phyloP scores from a whole-genome alignment of 1,140 invertebrate genomes.

The Macrocentrus cingulum region DNA sequence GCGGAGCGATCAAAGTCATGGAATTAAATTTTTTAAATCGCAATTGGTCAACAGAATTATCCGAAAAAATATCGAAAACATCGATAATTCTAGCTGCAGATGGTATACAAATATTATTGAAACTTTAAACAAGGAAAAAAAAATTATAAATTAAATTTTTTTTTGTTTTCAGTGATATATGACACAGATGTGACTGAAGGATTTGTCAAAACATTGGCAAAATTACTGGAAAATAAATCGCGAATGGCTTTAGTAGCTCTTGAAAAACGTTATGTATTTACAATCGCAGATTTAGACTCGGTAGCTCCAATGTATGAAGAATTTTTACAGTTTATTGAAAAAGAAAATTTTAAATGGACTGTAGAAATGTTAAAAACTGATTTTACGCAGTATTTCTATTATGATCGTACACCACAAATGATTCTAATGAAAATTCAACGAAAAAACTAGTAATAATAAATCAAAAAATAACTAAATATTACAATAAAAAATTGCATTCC shows the following conservation, averaged over 20 bases:
- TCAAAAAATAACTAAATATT: neutral
- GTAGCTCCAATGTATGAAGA: constrained; percentile 84
- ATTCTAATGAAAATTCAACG: constrained; percentile 71
- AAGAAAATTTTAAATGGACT: constrained; percentile 59
- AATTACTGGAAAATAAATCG: constrained; percentile 64
- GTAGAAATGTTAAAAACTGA: constrained; percentile 68
- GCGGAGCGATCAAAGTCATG: constrained; percentile 59
- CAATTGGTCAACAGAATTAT: constrained; percentile 62
- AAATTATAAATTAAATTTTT: constrained; percentile 10
- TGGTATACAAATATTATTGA: constrained; percentile 60
- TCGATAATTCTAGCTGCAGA: constrained; percentile 75
- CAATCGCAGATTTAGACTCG: constrained; percentile 74
- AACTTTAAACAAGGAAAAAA: neutral
- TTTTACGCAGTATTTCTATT: constrained; percentile 81
- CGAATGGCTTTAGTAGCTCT: constrained; percentile 77
- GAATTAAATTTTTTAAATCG: constrained; percentile 71
- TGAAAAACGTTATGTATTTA: constrained; percentile 87
- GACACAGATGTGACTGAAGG: constrained; percentile 81
- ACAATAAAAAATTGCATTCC: neutral
- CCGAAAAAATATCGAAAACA: constrained; percentile 58
- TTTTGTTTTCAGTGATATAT: constrained; percentile 75
- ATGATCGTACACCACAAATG: constrained; percentile 75
- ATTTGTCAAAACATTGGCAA: constrained; percentile 74
- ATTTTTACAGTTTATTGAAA: constrained; percentile 67
- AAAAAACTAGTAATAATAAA: constrained; percentile 6